A percentile compares a stretch with the other conserved stretches of the same genome.
Conservation (phyloP, 2,888 invertebrate genomes). For the Stegophylla sp. region DNA sequence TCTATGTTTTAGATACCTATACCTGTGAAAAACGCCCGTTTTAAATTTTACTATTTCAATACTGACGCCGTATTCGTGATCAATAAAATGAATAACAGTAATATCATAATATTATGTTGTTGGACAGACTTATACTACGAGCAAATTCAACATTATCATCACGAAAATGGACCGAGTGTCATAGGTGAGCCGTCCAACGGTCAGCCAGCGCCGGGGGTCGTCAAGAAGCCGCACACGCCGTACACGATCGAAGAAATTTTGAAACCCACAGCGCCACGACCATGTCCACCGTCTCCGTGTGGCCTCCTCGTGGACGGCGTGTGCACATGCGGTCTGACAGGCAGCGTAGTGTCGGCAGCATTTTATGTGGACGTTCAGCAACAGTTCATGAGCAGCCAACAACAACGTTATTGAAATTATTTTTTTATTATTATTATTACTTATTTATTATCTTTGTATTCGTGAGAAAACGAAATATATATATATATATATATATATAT, state of each 20-base stretch:
- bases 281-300: slow-evolving; percentile 63
- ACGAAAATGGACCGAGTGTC: slow-evolving; percentile 16
- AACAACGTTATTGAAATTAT: background rate
- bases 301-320: slow-evolving; percentile 63
- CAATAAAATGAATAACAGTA: background rate
- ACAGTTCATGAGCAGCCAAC: slow-evolving; percentile 33
- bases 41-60: too few species aligned
- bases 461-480: background rate
- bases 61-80: background rate
- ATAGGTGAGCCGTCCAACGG: slow-evolving; percentile 35
- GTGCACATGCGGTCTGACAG: slow-evolving; percentile 62
- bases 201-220: slow-evolving; percentile 53
- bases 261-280: slow-evolving; percentile 61
- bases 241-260: slow-evolving; percentile 73
- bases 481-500: background rate
- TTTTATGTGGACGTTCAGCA: slow-evolving; percentile 45
- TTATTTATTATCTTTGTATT: background rate
- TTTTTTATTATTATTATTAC: background rate
- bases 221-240: slow-evolving; percentile 75
- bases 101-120: background rate
- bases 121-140: slow-evolving; percentile 46
- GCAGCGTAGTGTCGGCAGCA: slow-evolving; percentile 21
- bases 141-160: slow-evolving; percentile 40
- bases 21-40: too few species aligned
- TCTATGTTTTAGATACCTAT: too few species aligned